These are phyloP conservation scores for Cheilosia impressa DNA, from an alignment of 2,888 invertebrate genomes.

Conservation along the genomic window DNA sequence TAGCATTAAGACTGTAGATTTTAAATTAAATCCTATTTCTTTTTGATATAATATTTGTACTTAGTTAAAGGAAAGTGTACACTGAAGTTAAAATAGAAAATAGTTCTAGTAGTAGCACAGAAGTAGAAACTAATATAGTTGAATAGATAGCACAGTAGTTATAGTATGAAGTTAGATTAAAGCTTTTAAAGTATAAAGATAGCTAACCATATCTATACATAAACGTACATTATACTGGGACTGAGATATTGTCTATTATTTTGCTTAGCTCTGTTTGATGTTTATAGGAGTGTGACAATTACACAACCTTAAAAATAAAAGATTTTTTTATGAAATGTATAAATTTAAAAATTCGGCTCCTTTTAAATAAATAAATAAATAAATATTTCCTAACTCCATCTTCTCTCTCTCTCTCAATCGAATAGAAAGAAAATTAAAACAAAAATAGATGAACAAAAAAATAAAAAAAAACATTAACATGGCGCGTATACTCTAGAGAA, in stretches of 20 bases:
- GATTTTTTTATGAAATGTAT: conserved; percentile 28
- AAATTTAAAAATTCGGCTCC: conserved; percentile 7
- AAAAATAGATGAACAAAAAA: conserved; percentile 12
- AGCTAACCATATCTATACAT: conserved; percentile 18
- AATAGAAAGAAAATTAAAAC: conserved; percentile 25
- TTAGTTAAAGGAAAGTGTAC: conserved; percentile 42
- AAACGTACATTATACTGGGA: conserved; percentile 13
- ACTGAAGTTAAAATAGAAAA: conserved; percentile 21
- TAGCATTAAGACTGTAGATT: conserved; percentile 43
- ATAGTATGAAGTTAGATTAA: conserved; percentile 40
- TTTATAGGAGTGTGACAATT: background rate
- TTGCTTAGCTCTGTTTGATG: conserved; percentile 1
- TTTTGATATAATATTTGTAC: conserved; percentile 63
- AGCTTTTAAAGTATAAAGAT: conserved; percentile 29
- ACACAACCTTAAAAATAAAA: conserved; percentile 49
- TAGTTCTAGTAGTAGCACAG: conserved; percentile 5
- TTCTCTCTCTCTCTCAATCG: conserved; percentile 4
- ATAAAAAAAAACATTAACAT: conserved; percentile 48
- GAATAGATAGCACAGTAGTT: conserved; percentile 17
- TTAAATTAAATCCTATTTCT: conserved; percentile 42
- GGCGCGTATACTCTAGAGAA: conserved; percentile 32
- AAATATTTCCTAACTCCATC: conserved; percentile 12
- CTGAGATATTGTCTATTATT: conserved; percentile 14
- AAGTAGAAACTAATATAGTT: conserved; percentile 50
- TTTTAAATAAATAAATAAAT: conserved; percentile 50